Percentiles rank a stretch among this genome's conserved stretches.
phyloP scores from a whole-genome alignment of 2,113 vertebrate species.

The Dermatemys mawii region DNA sequence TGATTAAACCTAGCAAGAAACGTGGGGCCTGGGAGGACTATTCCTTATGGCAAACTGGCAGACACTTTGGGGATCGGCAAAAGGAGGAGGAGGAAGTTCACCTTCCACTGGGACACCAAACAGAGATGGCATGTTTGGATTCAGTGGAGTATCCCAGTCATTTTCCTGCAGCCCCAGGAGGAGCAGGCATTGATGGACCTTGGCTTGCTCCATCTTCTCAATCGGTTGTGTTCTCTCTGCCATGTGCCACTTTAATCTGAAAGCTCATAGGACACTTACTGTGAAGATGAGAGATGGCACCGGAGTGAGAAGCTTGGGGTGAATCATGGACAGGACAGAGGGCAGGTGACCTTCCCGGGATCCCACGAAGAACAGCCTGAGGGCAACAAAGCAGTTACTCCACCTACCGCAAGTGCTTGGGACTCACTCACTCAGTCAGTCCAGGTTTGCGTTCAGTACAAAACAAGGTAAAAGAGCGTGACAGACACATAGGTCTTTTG shows the following conservation, averaged over 20 bases:
- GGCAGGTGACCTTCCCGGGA: conserved; percentile 96
- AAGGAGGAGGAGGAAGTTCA: background rate
- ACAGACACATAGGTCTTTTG: accelerated
- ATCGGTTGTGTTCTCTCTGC: background rate
- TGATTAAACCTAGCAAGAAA: background rate
- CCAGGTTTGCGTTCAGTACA: accelerated
- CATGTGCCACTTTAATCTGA: background rate
- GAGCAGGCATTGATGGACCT: background rate
- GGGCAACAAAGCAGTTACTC: background rate
- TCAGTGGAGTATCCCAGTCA: background rate
- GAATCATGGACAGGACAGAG: conserved; percentile 96
- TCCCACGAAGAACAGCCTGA: conserved; percentile 96
- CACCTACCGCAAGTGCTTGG: background rate
- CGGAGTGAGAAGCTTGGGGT: conserved; percentile 90
- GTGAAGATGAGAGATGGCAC: conserved; percentile 95
- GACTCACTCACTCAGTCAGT: background rate
- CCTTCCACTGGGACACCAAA: background rate
- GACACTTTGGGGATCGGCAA: background rate
- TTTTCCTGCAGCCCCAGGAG: background rate
- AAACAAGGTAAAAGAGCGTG: background rate
- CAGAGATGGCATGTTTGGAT: background rate
- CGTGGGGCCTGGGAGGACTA: background rate
- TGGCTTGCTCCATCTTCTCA: background rate
- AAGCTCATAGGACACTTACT: conserved; percentile 69
- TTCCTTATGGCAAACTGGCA: background rate